These are phyloP conservation scores for Drosophila atroscutellata DNA, from an alignment of 2,888 invertebrate genomes.

Conservation along the genomic window DNA sequence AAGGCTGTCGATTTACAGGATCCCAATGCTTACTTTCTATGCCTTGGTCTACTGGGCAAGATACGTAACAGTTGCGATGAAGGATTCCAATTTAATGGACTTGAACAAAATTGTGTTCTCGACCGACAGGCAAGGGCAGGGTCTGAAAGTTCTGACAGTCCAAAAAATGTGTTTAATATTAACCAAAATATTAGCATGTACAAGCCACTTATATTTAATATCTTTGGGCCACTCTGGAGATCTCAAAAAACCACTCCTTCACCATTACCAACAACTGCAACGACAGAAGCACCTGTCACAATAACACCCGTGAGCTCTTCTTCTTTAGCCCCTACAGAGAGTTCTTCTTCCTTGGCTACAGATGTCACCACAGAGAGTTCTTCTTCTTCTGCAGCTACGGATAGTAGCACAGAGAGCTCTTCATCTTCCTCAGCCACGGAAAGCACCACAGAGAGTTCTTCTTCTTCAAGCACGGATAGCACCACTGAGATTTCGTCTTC, in stretches of 20 bases:
- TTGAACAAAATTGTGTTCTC: conserved; percentile 32
- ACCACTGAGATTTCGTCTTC: neutral
- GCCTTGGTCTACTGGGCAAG: conserved; percentile 47
- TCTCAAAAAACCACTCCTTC: neutral
- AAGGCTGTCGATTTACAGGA: conserved; percentile 26
- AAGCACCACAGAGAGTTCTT: neutral
- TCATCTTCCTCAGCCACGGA: conserved; percentile 1
- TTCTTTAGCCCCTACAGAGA: neutral
- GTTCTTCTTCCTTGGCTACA: neutral
- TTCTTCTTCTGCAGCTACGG: neutral
- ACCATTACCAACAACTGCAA: neutral
- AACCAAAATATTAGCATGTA: conserved; percentile 39
- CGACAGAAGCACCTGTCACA: neutral
- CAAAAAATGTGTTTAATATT: conserved; percentile 36
- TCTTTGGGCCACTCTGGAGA: conserved; percentile 25
- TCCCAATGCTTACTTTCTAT: conserved; percentile 37
- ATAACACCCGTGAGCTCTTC: neutral
- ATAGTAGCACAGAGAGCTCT: conserved; percentile 2
- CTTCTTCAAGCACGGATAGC: neutral
- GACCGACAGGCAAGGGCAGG: neutral
- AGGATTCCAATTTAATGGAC: conserved; percentile 37
- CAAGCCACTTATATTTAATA: conserved; percentile 42
- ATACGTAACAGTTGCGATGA: conserved; percentile 30
- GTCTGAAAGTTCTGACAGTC: neutral
- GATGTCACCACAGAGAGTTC: neutral